Base-by-base conservation (phyloP, 2,113 vertebrate genomes). In the Pachyramphus minor region DNA sequence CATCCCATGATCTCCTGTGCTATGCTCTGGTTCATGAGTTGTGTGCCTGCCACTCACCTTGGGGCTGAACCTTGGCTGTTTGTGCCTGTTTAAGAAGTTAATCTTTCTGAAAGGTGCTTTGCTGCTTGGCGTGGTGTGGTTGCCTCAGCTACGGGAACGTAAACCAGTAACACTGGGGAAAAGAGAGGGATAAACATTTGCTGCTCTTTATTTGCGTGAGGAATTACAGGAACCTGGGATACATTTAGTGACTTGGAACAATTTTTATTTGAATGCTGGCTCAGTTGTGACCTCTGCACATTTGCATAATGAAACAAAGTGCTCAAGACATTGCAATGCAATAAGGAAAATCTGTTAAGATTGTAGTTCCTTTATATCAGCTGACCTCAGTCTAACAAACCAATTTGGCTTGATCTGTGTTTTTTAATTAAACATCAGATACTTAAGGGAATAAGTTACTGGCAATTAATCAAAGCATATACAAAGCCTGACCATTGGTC, bases 81-180 rank as follows among this genome's bases (percentile, higher is more conserved):
- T 56, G 28, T 94, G 74, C 78, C 87, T 9, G 6, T 92, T 95
- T 72, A 78, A 96, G 91, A 89, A 79, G 86, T 89, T 95, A 93
- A 91, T 93, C 74, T 91, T 80, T 84, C 47, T 69, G 49, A 71
- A 93, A 6, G 88, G 80, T 4, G 1, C 49, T 81, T 63, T 63
- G 39, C 80, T 47, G 49, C 90, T 71, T 90, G 92, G 42, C 0
- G 2, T 72, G 55, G 71, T 39, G 59, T 31, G 60, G 92, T 87
- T 96, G 92, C 87, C 88, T 89, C 77, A 89, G 80, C 86, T 96
- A 90, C 28, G 2, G 78, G 59, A 82, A 59, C 16, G 3, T 86
- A 72, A 94, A 87, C 53, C 89, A n/a, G 53, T 59, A 94, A 68
- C 0, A 1, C 49, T 67, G 69, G 35, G 91, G 89, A 45, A 77